Evolutionary conservation across 2,888 invertebrate species (phyloP).

Genomic region (Drosophila yooni): DNA sequence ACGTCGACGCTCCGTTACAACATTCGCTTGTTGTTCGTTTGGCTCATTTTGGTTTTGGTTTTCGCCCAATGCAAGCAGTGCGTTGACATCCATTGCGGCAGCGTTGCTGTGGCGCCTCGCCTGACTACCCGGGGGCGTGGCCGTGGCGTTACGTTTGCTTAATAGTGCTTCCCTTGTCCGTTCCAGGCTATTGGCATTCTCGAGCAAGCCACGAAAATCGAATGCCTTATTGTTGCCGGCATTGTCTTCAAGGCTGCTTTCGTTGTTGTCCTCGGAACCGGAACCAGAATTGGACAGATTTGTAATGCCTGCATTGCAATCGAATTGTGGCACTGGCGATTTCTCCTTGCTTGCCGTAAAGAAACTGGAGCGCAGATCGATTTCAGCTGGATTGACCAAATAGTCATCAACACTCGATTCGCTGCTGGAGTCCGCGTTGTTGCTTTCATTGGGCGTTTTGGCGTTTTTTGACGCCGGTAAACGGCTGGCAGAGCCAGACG

Average conservation of each 20-base stretch:
- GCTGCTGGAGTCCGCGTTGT: slow-evolving; percentile 58
- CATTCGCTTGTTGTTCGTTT: slow-evolving; percentile 1
- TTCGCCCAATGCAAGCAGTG: slow-evolving; percentile 89
- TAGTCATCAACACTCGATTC: slow-evolving; percentile 66
- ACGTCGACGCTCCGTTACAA: slow-evolving; percentile 20
- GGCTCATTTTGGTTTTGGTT: slow-evolving; percentile 71
- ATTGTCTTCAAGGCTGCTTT: slow-evolving; percentile 71
- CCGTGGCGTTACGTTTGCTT: slow-evolving; percentile 61
- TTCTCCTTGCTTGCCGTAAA: slow-evolving; percentile 82
- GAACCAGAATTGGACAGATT: slow-evolving; percentile 81
- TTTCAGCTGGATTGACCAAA: slow-evolving; percentile 86
- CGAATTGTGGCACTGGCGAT: slow-evolving; percentile 79
- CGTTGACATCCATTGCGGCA: slow-evolving; percentile 86
- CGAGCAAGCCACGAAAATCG: slow-evolving; percentile 86
- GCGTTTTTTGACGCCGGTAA: slow-evolving; percentile 81
- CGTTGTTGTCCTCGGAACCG: slow-evolving; percentile 81
- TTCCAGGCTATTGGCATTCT: slow-evolving; percentile 87
- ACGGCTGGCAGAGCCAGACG: slow-evolving; percentile 65
- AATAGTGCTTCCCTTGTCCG: slow-evolving; percentile 86
- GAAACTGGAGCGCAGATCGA: slow-evolving; percentile 87
- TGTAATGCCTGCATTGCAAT: slow-evolving; percentile 83
- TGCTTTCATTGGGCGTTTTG: slow-evolving; percentile 78
- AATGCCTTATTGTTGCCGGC: slow-evolving; percentile 63
- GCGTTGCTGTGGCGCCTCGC: slow-evolving; percentile 53
- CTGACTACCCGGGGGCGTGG: slow-evolving; percentile 27